Conservation (phyloP, 2,113 vertebrate species). For the Zapornia atra region DNA sequence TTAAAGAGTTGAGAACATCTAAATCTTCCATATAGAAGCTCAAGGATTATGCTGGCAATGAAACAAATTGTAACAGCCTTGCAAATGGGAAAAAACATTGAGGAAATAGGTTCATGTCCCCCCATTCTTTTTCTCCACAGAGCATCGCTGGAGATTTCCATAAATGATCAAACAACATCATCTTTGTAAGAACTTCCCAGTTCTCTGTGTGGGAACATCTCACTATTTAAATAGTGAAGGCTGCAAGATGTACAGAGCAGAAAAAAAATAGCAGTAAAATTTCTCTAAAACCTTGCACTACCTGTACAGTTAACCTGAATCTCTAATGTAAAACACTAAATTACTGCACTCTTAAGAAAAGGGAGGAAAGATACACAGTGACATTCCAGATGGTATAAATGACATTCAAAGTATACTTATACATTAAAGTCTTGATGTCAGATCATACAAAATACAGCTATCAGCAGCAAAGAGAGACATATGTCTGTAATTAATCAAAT, state of each 20-base stretch:
- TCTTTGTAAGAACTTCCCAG: background rate
- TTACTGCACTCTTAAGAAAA: background rate
- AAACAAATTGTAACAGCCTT: background rate
- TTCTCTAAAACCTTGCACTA: background rate
- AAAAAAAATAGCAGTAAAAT: background rate
- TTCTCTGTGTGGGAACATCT: background rate
- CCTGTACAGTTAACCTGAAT: background rate
- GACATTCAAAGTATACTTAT: background rate
- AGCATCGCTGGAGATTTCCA: background rate
- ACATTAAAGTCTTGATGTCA: background rate
- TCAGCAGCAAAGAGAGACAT: background rate
- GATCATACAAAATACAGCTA: background rate
- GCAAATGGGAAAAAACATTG: background rate
- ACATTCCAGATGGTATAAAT: background rate
- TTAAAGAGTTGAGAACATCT: constrained; percentile 42
- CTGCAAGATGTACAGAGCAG: background rate
- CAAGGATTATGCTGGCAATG: background rate
- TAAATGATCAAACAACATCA: background rate
- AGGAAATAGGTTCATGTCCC: background rate
- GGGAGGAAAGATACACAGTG: background rate
- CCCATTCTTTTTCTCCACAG: constrained; percentile 20
- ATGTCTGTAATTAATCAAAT: background rate
- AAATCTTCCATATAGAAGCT: constrained; percentile 25
- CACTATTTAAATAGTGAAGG: background rate
- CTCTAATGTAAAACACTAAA: background rate